A percentile compares a stretch with the other conserved stretches of the same genome.
Conservation (phyloP, 2,888 invertebrate genomes). For the Thalpophila matura region DNA sequence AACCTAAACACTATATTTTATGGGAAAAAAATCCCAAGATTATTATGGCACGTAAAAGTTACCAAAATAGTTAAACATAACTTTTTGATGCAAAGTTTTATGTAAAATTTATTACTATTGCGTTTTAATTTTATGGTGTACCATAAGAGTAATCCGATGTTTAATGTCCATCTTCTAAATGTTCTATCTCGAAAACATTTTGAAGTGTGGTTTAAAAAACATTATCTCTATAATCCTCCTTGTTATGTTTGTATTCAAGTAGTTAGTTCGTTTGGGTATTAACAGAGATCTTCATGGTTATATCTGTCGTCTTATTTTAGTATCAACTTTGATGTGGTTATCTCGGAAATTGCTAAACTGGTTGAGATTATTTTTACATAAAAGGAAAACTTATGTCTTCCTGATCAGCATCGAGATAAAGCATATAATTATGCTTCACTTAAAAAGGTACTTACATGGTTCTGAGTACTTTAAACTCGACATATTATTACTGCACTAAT, state of each 20-base stretch:
- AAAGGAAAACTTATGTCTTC: conserved; percentile 59
- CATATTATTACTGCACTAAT: conserved; percentile 37
- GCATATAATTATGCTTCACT: conserved; percentile 48
- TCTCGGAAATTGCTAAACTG: conserved; percentile 31
- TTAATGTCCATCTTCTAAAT: conserved; percentile 55
- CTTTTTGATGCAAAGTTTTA: conserved; percentile 61
- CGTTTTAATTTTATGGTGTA: conserved; percentile 73
- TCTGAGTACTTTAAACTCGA: conserved; percentile 39
- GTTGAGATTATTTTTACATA: conserved; percentile 51
- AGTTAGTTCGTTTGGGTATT: conserved; percentile 9
- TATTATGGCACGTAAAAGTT: conserved; percentile 55
- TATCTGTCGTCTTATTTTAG: conserved; percentile 20
- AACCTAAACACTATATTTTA: conserved; percentile 25
- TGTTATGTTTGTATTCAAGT: conserved; percentile 25
- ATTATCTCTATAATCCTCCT: conserved; percentile 23
- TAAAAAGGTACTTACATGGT: conserved; percentile 51
- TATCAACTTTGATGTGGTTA: conserved; percentile 36
- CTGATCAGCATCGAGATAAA: conserved; percentile 55
- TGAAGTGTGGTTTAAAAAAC: conserved; percentile 34
- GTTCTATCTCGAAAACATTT: conserved; percentile 37
- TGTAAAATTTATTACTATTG: conserved; percentile 68
- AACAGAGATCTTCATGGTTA: conserved; percentile 20
- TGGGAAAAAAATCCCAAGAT: conserved; percentile 37
- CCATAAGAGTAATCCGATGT: conserved; percentile 67
- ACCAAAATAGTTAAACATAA: conserved; percentile 62